Evolutionary conservation across 2,888 invertebrate genomes (phyloP).

Genomic region (Hedya salicella): DNA sequence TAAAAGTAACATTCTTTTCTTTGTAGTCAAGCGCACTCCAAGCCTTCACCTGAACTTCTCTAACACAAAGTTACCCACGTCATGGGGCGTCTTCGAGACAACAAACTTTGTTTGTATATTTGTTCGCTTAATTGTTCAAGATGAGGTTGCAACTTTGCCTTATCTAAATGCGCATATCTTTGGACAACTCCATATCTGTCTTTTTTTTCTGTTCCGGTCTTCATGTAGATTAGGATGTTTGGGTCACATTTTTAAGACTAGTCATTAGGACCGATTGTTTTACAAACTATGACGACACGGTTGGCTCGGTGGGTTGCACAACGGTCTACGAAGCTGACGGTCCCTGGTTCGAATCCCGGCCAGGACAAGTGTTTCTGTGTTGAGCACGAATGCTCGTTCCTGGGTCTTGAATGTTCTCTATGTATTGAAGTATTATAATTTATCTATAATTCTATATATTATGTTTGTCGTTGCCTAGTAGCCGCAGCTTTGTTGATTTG

Average conservation of each 20-base stretch:
- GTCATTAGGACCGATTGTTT: constrained; percentile 32
- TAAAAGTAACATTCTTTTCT: constrained; percentile 28
- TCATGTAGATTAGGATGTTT: constrained; percentile 53
- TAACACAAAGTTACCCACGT: constrained; percentile 30
- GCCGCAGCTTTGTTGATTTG: too few species aligned
- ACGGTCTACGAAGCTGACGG: too few species aligned
- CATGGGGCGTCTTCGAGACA: constrained; percentile 47
- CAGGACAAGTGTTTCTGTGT: too few species aligned
- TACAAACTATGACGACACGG: too few species aligned
- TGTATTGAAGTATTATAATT: too few species aligned
- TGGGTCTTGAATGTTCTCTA: too few species aligned
- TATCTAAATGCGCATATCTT: constrained; percentile 72
- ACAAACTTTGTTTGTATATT: constrained; percentile 52
- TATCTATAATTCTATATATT: too few species aligned
- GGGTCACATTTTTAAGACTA: constrained; percentile 27
- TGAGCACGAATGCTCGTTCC: too few species aligned
- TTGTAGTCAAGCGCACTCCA: constrained; percentile 33
- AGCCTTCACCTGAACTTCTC: constrained; percentile 22
- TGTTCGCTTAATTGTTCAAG: constrained; percentile 71
- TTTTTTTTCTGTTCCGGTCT: constrained; percentile 47
- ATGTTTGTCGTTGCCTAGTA: too few species aligned
- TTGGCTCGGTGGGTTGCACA: too few species aligned
- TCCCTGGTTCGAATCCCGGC: too few species aligned
- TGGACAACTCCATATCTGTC: constrained; percentile 48
- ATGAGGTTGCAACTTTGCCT: constrained; percentile 66